phyloP scores from a whole-genome alignment of 2,113 vertebrate species.

The Vicugna pacos region DNA sequence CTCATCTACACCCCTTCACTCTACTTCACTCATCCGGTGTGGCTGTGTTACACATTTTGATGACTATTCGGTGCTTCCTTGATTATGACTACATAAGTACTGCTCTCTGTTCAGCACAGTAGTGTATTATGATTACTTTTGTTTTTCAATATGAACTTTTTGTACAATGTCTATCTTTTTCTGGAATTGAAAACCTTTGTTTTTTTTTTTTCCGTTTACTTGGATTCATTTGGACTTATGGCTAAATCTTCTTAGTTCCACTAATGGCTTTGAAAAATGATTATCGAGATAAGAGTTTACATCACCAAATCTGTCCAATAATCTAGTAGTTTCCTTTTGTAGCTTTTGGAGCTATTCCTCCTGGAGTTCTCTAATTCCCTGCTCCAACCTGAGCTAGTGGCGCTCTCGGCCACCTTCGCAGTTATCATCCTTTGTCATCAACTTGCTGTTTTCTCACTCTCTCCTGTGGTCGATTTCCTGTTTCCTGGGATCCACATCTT shows the following conservation, averaged over 20 bases:
- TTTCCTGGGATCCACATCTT: background rate
- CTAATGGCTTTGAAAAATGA: slow-evolving; percentile 30
- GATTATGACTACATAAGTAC: background rate
- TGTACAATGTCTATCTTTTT: background rate
- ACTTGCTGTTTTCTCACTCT: background rate
- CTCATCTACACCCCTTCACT: background rate
- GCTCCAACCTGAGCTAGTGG: background rate
- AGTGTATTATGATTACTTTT: background rate
- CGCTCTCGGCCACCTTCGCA: background rate
- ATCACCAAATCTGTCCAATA: background rate
- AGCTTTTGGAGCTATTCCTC: background rate
- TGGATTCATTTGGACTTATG: slow-evolving; percentile 18
- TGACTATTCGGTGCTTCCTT: background rate
- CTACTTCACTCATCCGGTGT: background rate
- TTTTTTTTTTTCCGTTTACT: background rate
- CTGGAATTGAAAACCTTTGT: background rate
- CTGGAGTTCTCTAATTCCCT: background rate
- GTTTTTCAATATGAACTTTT: background rate
- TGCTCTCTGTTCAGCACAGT: background rate
- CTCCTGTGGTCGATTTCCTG: background rate
- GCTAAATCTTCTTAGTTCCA: background rate
- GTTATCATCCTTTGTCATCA: background rate
- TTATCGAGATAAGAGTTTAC: background rate
- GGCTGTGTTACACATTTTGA: background rate
- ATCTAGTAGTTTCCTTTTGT: background rate